Conservation (phyloP, 1,140 invertebrate species). For the Matsumurasca onukii region DNA sequence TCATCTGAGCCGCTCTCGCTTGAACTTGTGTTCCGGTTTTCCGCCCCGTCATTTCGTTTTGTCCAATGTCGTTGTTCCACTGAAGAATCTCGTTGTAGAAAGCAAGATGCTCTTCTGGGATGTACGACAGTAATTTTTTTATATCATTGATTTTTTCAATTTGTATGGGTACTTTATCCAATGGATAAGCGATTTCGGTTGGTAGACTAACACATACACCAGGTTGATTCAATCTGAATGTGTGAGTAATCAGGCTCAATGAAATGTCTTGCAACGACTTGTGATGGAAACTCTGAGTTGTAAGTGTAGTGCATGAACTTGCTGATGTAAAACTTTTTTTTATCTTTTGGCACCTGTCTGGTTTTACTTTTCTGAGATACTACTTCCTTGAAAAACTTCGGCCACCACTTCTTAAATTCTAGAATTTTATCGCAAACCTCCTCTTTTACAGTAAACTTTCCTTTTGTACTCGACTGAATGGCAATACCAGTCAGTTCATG, state of each 20-base stretch:
- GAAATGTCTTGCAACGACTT: slow-evolving; percentile 8
- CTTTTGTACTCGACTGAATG: slow-evolving; percentile 20
- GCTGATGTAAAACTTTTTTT: slow-evolving; percentile 21
- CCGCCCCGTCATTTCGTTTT: too few species aligned
- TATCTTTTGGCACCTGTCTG: slow-evolving; percentile 5
- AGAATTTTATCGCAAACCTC: slow-evolving; percentile 23
- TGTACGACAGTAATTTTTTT: slow-evolving; percentile 16
- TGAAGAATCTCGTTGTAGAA: slow-evolving; percentile 18
- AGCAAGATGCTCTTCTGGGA: slow-evolving; percentile 1
- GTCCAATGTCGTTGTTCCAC: too few species aligned
- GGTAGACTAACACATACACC: neutral
- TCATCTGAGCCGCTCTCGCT: too few species aligned
- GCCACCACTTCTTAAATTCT: slow-evolving; percentile 32
- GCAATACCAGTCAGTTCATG: slow-evolving; percentile 27
- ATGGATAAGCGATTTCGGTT: neutral
- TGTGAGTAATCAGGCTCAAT: slow-evolving; percentile 4
- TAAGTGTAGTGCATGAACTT: slow-evolving; percentile 18
- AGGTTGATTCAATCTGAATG: slow-evolving; percentile 4
- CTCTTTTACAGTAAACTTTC: slow-evolving; percentile 28
- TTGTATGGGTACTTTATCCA: slow-evolving; percentile 8
- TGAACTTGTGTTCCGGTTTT: too few species aligned
- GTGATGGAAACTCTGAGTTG: slow-evolving; percentile 9
- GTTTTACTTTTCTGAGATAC: slow-evolving; percentile 12
- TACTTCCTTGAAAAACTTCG: slow-evolving; percentile 29
- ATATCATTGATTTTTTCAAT: slow-evolving; percentile 20